Percentiles rank a stretch among this genome's conserved stretches.
These are phyloP conservation scores for Sebastiscus albofasciatus DNA, from an alignment of 2,797 vertebrate species.

Conservation along the genomic window DNA sequence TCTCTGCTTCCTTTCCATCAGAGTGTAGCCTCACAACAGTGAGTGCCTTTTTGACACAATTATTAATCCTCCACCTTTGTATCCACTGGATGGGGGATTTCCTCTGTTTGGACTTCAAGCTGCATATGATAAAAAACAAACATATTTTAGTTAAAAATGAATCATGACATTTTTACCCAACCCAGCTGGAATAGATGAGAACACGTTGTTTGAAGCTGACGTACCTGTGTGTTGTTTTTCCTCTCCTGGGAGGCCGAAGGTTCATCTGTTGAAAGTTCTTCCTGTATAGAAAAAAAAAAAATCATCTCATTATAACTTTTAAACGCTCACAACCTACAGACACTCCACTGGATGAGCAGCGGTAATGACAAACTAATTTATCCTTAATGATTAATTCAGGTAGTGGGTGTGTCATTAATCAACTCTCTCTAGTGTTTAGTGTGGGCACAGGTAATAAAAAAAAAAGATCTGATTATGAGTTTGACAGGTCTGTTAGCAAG, in stretches of 20 bases:
- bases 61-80: conserved; percentile 20
- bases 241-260: conserved; percentile 17
- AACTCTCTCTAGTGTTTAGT: conserved; percentile 26
- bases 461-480: conserved; percentile 21
- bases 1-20: conserved; percentile 19
- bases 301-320: conserved; percentile 7
- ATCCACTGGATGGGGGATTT: conserved; percentile 6
- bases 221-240: conserved; percentile 53
- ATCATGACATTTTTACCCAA: conserved; percentile 11
- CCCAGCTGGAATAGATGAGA: conserved; percentile 25
- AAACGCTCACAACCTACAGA: conserved; percentile 15
- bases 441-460: conserved; percentile 44
- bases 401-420: conserved; percentile 75
- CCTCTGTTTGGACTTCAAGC: conserved; percentile 42
- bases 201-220: not conserved
- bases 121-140: conserved; percentile 17
- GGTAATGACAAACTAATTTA: conserved; percentile 46
- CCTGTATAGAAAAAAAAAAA: conserved; percentile 37
- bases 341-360: not conserved
- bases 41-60: conserved; percentile 19
- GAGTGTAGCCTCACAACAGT: not conserved
- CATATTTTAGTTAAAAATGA: conserved; percentile 21
- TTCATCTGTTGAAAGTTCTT: conserved; percentile 59
- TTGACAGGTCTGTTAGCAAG: conserved; percentile 59
- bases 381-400: conserved; percentile 56